These are phyloP conservation scores for Lithophane socia DNA, from an alignment of 2,888 invertebrate species.

Conservation along the genomic window DNA sequence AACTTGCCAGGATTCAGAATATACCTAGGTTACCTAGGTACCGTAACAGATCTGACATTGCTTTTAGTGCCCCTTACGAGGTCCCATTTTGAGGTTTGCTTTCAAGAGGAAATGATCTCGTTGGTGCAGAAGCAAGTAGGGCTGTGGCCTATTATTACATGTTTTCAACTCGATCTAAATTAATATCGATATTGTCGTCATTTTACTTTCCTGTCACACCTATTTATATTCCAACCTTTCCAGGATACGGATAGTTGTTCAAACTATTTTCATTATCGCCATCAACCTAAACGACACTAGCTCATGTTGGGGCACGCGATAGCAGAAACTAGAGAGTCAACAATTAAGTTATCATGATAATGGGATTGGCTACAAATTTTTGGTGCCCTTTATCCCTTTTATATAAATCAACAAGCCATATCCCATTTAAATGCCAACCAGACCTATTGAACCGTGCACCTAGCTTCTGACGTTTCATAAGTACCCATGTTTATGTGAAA, in stretches of 20 bases:
- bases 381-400: neutral
- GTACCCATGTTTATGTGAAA: no score
- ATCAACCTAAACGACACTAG: neutral
- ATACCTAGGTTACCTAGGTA: constrained; percentile 1
- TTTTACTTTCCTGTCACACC: neutral
- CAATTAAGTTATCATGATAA: neutral
- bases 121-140: neutral
- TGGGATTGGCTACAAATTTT: no score
- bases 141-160: neutral
- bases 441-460: no score
- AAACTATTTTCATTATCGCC: neutral
- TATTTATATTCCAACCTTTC: neutral
- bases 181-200: neutral
- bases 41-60: constrained; percentile 17
- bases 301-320: neutral
- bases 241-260: neutral
- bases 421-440: neutral
- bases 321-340: neutral
- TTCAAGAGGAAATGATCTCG: neutral
- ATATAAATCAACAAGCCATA: neutral
- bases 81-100: neutral
- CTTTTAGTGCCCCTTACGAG: constrained; percentile 3
- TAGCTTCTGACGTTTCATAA: no score
- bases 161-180: neutral
- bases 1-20: constrained; percentile 33